Base-by-base conservation (phyloP, 2,113 vertebrate genomes). In the Podarcis cretensis region DNA sequence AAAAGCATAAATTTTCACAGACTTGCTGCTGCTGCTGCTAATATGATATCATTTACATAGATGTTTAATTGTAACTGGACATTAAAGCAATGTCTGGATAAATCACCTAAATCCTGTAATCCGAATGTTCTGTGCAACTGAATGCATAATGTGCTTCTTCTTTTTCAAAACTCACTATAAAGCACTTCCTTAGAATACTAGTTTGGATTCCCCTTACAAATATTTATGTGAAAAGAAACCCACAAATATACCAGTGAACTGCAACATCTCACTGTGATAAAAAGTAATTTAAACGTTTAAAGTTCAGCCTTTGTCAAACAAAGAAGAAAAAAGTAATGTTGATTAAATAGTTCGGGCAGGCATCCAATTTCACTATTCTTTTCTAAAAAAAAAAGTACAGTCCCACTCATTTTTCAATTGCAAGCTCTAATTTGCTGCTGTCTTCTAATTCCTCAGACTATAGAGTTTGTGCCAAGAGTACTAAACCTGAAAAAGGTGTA, bases 51-150 rank as follows among this genome's bases (percentile, higher is more conserved):
- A 8, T 86, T 85, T 5, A 14, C 81, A 91, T 84, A 59, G 27
- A 91, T 87, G 87, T 81, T 89, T 94, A 7, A 86, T 90, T 90
- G 25, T 83, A 83, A 90, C 89, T 83, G 87, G 83, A 74, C 93
- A 66, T 75, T 87, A 85, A 93, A 88, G 90, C 65, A 68, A 59
- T 65, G 25, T 25, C 21, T 78, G 80, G 87, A 86, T 78, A 86
- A 92, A 92, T 89, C 48, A 91, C 87, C 92, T 88, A 14, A 4
- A 66, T 81, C 81, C 57, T 90, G 37, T 90, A 83, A 74, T 54
- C 89, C 40, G 74, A 20, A 90, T 40, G 5, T 68, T 85, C 32
- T 90, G 86, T 94, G 21, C 69, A 89, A 91, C 90, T 77, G 74
- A 87, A 92, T 83, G 76, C 9, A 40, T 65, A 20, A 27, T 4